These are phyloP conservation scores for Channallabes apus DNA, from an alignment of 2,797 vertebrate genomes.

Conservation along the genomic window DNA sequence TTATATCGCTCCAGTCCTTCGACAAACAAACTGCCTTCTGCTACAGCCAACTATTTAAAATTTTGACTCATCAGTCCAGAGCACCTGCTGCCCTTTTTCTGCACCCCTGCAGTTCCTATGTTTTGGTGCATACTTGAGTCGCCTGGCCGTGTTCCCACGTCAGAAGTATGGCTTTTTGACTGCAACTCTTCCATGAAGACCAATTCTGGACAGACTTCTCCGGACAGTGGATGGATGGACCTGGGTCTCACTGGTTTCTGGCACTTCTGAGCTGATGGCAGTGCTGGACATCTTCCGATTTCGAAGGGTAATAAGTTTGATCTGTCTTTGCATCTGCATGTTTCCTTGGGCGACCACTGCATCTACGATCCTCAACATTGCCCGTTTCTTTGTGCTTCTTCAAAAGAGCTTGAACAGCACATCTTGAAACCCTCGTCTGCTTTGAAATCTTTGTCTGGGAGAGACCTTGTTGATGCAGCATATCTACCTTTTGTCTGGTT, in stretches of 20 bases:
- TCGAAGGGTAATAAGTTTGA: not conserved
- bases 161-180: constrained; percentile 8
- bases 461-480: too few species aligned
- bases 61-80: too few species aligned
- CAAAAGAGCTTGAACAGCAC: too few species aligned
- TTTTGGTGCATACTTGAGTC: constrained; percentile 47
- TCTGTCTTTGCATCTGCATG: constrained; percentile 49
- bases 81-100: constrained; percentile 36
- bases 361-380: constrained; percentile 45
- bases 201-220: constrained; percentile 54
- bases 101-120: constrained; percentile 46
- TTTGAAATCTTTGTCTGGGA: too few species aligned
- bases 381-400: not conserved
- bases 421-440: too few species aligned
- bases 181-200: constrained; percentile 46
- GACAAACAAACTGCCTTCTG: too few species aligned
- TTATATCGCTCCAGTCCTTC: too few species aligned
- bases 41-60: too few species aligned
- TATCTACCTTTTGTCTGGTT: too few species aligned
- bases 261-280: constrained; percentile 47
- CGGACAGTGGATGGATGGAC: constrained; percentile 52
- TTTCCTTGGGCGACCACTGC: constrained; percentile 54
- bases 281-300: constrained; percentile 31
- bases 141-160: constrained; percentile 45
- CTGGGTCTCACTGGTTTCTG: constrained; percentile 32